These are phyloP conservation scores for Lucilia cuprina DNA, from an alignment of 1,140 invertebrate species.

Conservation along the genomic window DNA sequence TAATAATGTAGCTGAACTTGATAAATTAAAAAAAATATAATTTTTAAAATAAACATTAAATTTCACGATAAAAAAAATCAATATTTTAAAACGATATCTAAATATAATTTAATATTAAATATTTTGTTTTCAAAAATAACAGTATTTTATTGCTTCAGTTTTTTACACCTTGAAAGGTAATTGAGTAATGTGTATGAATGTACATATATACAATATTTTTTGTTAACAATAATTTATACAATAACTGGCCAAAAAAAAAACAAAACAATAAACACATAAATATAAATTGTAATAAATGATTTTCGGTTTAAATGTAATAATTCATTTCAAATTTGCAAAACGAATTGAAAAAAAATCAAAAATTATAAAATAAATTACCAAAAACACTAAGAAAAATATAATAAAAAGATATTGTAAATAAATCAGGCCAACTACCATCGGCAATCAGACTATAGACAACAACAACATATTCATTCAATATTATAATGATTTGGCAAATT, in stretches of 20 bases:
- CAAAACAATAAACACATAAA: neutral
- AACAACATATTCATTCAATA: neutral
- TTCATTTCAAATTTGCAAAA: neutral
- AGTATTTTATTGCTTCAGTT: neutral
- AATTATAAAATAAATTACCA: neutral
- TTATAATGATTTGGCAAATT: slow-evolving; percentile 4
- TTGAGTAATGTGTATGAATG: neutral
- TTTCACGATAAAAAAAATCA: neutral
- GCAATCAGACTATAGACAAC: neutral
- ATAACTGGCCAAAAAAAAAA: neutral
- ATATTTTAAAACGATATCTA: neutral
- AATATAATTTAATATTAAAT: neutral
- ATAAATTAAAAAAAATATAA: too few species aligned
- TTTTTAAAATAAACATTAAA: neutral
- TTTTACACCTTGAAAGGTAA: neutral
- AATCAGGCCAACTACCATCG: neutral
- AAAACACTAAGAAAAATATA: neutral
- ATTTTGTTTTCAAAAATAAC: neutral
- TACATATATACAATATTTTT: neutral
- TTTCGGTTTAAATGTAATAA: neutral
- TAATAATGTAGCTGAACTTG: too few species aligned
- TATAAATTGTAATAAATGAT: neutral
- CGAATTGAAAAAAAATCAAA: neutral
- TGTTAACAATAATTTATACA: neutral
- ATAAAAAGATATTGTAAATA: neutral